Conservation (phyloP, 2,113 vertebrate genomes). For the Pituophis catenifer region DNA sequence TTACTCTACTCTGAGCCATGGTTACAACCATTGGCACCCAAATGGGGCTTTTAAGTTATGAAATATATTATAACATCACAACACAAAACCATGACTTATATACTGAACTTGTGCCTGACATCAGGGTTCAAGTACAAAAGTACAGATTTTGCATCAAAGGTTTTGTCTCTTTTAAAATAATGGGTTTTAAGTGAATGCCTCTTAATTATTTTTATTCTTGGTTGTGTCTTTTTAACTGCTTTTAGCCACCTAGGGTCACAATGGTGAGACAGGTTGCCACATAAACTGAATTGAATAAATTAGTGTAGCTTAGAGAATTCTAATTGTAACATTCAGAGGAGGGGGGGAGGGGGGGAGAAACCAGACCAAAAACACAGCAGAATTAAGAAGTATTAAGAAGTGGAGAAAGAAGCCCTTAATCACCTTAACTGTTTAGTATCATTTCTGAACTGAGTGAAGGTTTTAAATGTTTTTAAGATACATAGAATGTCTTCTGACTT, state of each 20-base stretch:
- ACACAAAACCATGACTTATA: background rate
- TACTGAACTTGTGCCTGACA: background rate
- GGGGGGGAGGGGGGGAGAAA: rapidly evolving
- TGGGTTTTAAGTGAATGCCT: background rate
- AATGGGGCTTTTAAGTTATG: background rate
- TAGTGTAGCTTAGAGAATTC: background rate
- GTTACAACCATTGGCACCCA: background rate
- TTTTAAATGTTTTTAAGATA: background rate
- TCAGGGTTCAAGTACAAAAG: background rate
- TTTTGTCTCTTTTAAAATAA: background rate
- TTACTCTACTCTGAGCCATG: background rate
- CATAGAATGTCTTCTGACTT: background rate
- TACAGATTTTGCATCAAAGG: background rate
- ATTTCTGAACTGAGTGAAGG: background rate
- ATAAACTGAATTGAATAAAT: background rate
- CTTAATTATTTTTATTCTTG: background rate
- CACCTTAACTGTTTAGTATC: background rate
- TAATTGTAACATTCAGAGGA: background rate
- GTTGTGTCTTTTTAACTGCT: background rate
- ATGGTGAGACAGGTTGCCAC: background rate
- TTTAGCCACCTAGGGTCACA: background rate
- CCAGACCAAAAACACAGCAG: background rate
- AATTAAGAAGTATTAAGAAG: background rate
- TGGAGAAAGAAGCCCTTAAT: background rate
- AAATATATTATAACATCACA: background rate